These are phyloP conservation scores for Scomber scombrus DNA, from an alignment of 2,113 vertebrate genomes.

Conservation along the genomic window DNA sequence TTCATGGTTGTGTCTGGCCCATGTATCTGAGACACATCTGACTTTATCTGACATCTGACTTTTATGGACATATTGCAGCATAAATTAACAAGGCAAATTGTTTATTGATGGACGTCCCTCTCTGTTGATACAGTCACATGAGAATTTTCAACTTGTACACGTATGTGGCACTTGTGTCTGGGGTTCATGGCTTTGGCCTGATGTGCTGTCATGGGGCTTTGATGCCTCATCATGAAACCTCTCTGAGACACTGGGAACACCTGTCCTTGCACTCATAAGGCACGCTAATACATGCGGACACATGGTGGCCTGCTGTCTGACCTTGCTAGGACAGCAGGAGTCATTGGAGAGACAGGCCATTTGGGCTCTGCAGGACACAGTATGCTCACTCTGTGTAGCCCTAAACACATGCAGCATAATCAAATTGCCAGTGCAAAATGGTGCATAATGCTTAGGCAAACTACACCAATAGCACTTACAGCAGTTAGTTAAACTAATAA, in stretches of 20 bases:
- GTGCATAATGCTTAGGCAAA: slow-evolving; percentile 5
- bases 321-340: slow-evolving; percentile 80
- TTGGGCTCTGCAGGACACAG: slow-evolving; percentile 64
- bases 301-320: slow-evolving; percentile 81
- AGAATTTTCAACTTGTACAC: too few relatives aligned
- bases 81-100: too few relatives aligned
- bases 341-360: slow-evolving; percentile 61
- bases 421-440: slow-evolving; percentile 28
- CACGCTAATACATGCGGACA: slow-evolving; percentile 83
- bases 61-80: too few relatives aligned
- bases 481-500: slow-evolving; percentile 11
- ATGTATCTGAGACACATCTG: too few relatives aligned
- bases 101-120: too few relatives aligned
- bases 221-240: slow-evolving; percentile 73
- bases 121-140: too few relatives aligned
- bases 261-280: slow-evolving; percentile 77
- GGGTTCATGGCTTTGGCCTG: slow-evolving; percentile 64
- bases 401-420: slow-evolving; percentile 49
- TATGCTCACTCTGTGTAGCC: slow-evolving; percentile 67
- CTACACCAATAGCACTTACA: slow-evolving; percentile 11
- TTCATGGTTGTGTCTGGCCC: too few relatives aligned
- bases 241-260: slow-evolving; percentile 77
- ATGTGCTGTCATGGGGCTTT: slow-evolving; percentile 66
- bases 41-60: too few relatives aligned
- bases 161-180: slow-evolving; percentile 28